Percentiles rank a stretch among this genome's conserved stretches.
These are phyloP conservation scores for Agraylea sexmaculata DNA, from an alignment of 1,140 invertebrate species.

Conservation along the genomic window DNA sequence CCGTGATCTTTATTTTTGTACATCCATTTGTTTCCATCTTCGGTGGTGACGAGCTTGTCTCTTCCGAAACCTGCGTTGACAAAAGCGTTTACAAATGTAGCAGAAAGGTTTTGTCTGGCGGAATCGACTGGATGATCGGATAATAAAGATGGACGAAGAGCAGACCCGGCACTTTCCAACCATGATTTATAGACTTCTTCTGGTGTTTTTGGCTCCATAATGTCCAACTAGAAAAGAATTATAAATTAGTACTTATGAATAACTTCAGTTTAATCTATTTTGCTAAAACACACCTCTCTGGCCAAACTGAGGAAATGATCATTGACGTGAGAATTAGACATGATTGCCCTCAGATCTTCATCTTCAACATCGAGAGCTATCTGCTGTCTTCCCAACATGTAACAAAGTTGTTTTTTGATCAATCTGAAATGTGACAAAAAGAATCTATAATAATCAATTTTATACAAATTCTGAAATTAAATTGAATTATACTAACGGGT, in stretches of 20 bases:
- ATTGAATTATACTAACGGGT: conserved; percentile 54
- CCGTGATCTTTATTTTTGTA: conserved; percentile 99
- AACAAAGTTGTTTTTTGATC: conserved; percentile 92
- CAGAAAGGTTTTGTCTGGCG: conserved; percentile 90
- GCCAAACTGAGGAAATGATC: conserved; percentile 93
- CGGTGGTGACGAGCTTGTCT: conserved; percentile 91
- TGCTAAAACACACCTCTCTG: conserved; percentile 59
- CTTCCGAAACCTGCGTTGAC: conserved; percentile 97
- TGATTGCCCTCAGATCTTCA: conserved; percentile 89
- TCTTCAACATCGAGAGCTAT: conserved; percentile 61
- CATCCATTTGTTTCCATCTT: conserved; percentile 97
- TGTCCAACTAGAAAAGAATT: conserved; percentile 68
- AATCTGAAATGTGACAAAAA: conserved; percentile 43
- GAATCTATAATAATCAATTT: no score
- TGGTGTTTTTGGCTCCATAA: conserved; percentile 98
- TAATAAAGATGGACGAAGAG: conserved; percentile 65
- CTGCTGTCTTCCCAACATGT: conserved; percentile 95
- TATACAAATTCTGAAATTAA: conserved; percentile 1
- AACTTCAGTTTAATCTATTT: not conserved
- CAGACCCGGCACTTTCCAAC: conserved; percentile 80
- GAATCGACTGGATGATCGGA: conserved; percentile 68
- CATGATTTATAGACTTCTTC: conserved; percentile 99
- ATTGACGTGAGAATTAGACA: conserved; percentile 93
- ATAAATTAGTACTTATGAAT: not conserved
- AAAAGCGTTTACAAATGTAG: conserved; percentile 98